Base-by-base conservation (phyloP, 2,888 invertebrate genomes). In the Heliconius hortense region DNA sequence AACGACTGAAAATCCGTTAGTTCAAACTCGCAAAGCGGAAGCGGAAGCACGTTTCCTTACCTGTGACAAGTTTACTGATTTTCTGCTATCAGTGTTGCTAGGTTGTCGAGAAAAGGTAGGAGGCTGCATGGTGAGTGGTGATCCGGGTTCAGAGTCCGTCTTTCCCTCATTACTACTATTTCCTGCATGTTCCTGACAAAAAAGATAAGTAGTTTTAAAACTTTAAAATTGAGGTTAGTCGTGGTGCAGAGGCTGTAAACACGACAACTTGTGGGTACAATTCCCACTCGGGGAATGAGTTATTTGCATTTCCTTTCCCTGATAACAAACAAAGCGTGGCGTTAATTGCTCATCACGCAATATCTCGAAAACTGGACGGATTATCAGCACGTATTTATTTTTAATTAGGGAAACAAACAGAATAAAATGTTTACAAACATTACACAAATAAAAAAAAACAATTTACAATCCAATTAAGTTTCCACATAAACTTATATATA, bases 141-240 rank as follows among this genome's bases (percentile, higher is more conserved):
- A 94, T 0, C 90, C 93, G 0, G 92, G 95, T 84, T 87, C 94
- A 26, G 87, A 94, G 83, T 88, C 93, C 0, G 93, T 91, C 78
- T 90, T 91, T 8, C 89, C 91, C 18, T 93, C 93, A 74, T 91
- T 92, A 69, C 93, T 92, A 79, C 91, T 93, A 81, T 88, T 93
- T 18, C 93, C 92, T 4, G 89, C 87, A 31, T 69, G 56, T 15
- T 92, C 92, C 92, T 92, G 63, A 7, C 8, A 43, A 18, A 28
- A n/a, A 63, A 53, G 0, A 24, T 13, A 0, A 15, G 2, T 48
- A 18, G 18, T 56, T 56, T 56, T 56, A n/a, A n/a, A 56, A 53
- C n/a, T 53, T 53, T 31, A 31, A 31, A 31, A 31, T 31, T 31
- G 31, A 31, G 8, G 28, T 0, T 28, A 28, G 28, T 28, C 28